A percentile compares a stretch with the other conserved stretches of the same genome.
Conservation (phyloP, 2,113 vertebrate genomes). For the Talpa occidentalis region DNA sequence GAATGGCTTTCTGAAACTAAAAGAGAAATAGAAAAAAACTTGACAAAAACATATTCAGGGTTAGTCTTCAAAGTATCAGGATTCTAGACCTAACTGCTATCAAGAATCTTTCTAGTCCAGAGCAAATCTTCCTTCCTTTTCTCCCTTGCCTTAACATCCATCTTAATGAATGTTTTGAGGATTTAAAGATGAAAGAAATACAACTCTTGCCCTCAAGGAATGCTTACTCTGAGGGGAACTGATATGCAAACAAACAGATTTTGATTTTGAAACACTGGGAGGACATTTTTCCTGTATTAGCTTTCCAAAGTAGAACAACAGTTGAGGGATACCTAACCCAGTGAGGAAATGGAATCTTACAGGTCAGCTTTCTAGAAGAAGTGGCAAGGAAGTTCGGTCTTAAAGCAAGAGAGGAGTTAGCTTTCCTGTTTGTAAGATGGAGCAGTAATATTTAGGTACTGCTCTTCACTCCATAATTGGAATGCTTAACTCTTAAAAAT, state of each 20-base stretch:
- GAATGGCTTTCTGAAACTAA: not conserved
- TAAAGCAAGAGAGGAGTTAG: not conserved
- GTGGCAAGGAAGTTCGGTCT: not conserved
- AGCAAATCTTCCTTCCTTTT: not conserved
- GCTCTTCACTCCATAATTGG: not conserved
- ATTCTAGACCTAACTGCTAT: not conserved
- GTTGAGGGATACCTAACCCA: not conserved
- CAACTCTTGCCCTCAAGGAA: not conserved
- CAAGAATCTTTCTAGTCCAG: not conserved
- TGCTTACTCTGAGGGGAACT: not conserved
- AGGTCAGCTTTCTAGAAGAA: not conserved
- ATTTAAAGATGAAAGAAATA: not conserved
- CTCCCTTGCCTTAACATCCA: not conserved
- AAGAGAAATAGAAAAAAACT: slow-evolving; percentile 16
- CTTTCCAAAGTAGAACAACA: not conserved
- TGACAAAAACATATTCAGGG: not conserved
- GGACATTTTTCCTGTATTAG: not conserved
- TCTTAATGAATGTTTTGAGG: not conserved
- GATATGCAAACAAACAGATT: not conserved
- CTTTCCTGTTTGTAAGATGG: not conserved
- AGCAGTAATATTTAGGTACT: not conserved
- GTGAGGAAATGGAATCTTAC: not conserved
- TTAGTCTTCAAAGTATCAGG: not conserved
- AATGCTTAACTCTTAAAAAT: not conserved
- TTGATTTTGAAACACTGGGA: not conserved